These are phyloP conservation scores for Aleiodes sp. DNA, from an alignment of 1,140 invertebrate genomes.

Conservation along the genomic window DNA sequence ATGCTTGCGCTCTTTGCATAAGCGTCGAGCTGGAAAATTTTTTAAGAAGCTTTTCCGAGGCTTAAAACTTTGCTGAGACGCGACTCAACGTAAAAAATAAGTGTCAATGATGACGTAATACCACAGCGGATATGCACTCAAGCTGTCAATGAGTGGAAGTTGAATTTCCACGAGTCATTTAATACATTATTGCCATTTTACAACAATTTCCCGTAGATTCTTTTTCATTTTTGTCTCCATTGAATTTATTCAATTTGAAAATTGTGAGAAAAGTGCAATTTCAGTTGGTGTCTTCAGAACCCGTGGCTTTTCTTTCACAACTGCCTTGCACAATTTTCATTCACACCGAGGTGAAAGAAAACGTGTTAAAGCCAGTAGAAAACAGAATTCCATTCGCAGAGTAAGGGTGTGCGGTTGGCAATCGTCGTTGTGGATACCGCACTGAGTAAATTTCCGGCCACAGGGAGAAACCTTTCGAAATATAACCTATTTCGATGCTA, in stretches of 20 bases:
- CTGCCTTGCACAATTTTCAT: conserved; percentile 1
- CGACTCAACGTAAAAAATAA: background rate
- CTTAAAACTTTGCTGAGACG: background rate
- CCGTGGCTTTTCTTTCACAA: too few relatives aligned
- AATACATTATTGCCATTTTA: background rate
- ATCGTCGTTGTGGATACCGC: conserved; percentile 1
- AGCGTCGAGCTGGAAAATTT: background rate
- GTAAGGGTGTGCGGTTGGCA: background rate
- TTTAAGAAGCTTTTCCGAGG: conserved; percentile 12
- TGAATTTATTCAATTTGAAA: too few relatives aligned
- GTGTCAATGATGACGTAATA: conserved; percentile 9
- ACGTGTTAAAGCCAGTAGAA: background rate
- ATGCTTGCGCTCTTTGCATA: background rate
- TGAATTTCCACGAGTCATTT: background rate
- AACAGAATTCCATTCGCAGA: background rate
- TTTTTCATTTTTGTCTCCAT: background rate
- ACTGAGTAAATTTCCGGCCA: conserved; percentile 6
- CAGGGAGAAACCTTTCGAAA: background rate
- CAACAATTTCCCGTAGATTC: background rate
- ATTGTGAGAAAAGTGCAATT: too few relatives aligned
- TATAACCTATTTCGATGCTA: background rate
- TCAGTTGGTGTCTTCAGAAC: too few relatives aligned
- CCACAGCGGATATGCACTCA: conserved; percentile 11
- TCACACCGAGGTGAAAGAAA: background rate
- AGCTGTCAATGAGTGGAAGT: background rate